Evolutionary conservation across 2,113 vertebrate species (phyloP).

Genomic region (Sakesphorus luctuosus): DNA sequence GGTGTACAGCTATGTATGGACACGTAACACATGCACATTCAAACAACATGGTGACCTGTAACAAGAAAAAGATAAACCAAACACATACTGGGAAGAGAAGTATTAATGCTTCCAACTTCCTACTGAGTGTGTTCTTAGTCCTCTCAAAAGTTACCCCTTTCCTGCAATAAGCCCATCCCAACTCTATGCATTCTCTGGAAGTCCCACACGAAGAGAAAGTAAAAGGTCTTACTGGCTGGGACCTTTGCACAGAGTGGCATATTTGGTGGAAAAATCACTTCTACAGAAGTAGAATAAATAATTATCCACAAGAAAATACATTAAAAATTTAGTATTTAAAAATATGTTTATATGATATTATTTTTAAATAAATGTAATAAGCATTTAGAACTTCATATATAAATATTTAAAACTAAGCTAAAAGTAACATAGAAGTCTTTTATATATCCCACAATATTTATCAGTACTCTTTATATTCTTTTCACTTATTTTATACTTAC

Average conservation of each 20-base stretch:
- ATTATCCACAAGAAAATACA: neutral
- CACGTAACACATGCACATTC: neutral
- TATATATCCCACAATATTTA: neutral
- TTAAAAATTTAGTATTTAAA: neutral
- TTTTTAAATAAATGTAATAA: neutral
- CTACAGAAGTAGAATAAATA: neutral
- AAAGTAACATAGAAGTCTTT: neutral
- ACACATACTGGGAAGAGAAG: neutral
- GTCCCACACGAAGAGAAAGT: neutral
- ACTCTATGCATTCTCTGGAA: neutral
- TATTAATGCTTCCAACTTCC: neutral
- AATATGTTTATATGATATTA: neutral
- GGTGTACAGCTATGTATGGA: neutral
- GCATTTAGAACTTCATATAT: neutral
- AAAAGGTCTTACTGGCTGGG: neutral
- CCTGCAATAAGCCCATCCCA: neutral
- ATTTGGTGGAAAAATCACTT: neutral
- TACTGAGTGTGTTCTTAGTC: neutral
- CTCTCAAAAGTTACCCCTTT: neutral
- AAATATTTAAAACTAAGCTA: neutral
- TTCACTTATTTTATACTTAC: neutral
- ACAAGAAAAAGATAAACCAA: neutral
- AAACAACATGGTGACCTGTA: neutral
- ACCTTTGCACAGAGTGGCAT: neutral
- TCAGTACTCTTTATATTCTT: neutral